Evolutionary conservation across 2,888 invertebrate species (phyloP), one percentile per base, ranked within the genome.

Genomic region (Imbricaverruca yamaguchii): DNA sequence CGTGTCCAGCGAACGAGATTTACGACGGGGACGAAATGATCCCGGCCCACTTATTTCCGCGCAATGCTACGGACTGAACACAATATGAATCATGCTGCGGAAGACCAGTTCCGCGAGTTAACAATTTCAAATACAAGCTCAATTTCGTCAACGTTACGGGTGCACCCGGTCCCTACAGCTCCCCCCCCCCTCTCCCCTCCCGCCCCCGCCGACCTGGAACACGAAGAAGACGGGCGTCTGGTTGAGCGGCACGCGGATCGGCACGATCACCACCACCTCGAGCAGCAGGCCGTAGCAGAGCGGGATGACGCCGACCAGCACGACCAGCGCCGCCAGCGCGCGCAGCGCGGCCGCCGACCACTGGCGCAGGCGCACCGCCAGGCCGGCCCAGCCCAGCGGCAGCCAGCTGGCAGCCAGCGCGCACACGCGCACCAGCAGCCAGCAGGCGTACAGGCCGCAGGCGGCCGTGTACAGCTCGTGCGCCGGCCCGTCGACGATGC

Each of bases 381-480:
- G 87, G 78, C 86, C 93, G 0, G 92, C 91, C 81, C 95, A 91
- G 0, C 97, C 98, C 85, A 94, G 94, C 0, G 97, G 96, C 84
- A 97, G 89, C 93, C 97, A 95, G 84, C 94, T 93, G 80, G 93
- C 91, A 39, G 95, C 91, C 74, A 97, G 89, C 13, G 94, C 92
- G 39, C 93, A 90, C 23, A 94, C 93, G 63, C 97, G 91, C 0
- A 95, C 93, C n/a, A 91, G 88, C 83, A 97, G 90, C 97, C 98
- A 98, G 88, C 97, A 97, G 23, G 96, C 91, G 88, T 98, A 99
- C 84, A 96, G 92, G 10, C 98, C 94, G 86, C 94, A 94, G 0
- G 97, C 96, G 0, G 96, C 95, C 0, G 98, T 98, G 87, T 99
- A 98, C 9, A 98, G 88, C 88, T 98, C 98, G 87, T 98, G 98